Conservation (phyloP, 2,113 vertebrate species). For the Rhea pennata region DNA sequence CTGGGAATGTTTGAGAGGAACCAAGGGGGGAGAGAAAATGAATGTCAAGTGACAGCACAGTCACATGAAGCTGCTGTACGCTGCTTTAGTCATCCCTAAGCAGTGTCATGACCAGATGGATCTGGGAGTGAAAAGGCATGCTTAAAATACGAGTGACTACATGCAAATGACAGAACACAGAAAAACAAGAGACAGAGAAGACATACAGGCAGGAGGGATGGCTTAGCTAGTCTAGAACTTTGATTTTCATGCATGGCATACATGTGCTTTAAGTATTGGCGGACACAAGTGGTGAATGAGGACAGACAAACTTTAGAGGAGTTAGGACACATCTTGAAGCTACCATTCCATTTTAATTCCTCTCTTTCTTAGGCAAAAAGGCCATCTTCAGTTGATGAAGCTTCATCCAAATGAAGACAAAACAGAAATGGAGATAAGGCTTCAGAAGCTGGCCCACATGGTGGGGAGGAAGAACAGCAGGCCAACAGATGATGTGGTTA, state of each 20-base stretch:
- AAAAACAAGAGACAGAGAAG: neutral
- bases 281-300: neutral
- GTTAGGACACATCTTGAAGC: neutral
- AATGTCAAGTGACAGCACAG: slow-evolving; percentile 1
- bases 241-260: neutral
- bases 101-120: neutral
- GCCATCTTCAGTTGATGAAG: fast-evolving
- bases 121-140: neutral
- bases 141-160: neutral
- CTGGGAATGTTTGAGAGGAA: neutral
- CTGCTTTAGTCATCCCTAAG: slow-evolving; percentile 26
- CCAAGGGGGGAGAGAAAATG: neutral
- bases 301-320: neutral
- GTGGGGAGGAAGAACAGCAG: neutral
- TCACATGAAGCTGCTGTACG: slow-evolving; percentile 41
- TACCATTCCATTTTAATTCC: neutral
- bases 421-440: neutral
- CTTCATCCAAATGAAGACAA: neutral
- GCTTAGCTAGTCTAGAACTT: neutral
- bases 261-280: neutral
- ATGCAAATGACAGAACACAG: neutral
- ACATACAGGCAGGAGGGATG: no score
- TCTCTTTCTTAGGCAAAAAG: neutral
- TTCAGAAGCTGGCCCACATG: neutral
- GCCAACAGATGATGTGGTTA: neutral